phyloP scores from a whole-genome alignment of 2,888 invertebrate genomes.

The Scelioninae gen. 2 region DNA sequence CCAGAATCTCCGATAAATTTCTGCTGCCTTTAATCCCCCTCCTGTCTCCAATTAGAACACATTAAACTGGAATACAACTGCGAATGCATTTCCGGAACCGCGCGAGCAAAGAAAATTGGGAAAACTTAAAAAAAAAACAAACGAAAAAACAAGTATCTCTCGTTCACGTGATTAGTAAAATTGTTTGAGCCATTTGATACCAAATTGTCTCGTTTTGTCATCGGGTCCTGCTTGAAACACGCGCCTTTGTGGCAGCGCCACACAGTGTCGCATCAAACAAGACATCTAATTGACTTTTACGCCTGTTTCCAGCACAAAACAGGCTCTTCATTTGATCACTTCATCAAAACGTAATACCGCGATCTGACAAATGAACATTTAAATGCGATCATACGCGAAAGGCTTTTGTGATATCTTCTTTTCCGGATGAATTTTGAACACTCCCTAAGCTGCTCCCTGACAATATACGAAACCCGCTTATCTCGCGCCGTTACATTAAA shows the following conservation, averaged over 20 bases:
- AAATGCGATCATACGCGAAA: conserved; percentile 44
- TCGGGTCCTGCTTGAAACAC: conserved; percentile 20
- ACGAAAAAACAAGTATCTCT: too few species aligned
- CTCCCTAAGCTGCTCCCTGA: conserved; percentile 46
- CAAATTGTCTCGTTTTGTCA: conserved; percentile 25
- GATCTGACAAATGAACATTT: conserved; percentile 48
- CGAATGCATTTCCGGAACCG: too few species aligned
- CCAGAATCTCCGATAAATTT: too few species aligned
- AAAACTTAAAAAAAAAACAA: too few species aligned
- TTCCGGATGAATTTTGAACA: conserved; percentile 50
- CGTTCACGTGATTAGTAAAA: conserved; percentile 6
- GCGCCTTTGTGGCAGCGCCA: conserved; percentile 11
- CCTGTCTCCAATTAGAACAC: too few species aligned
- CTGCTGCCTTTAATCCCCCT: too few species aligned
- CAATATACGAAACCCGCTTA: conserved; percentile 52
- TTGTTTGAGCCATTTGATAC: conserved; percentile 17
- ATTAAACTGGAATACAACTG: too few species aligned
- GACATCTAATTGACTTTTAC: conserved; percentile 54
- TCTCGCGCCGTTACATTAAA: conserved; percentile 57
- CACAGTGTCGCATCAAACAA: conserved; percentile 40
- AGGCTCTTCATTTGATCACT: conserved; percentile 47
- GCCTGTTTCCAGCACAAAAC: conserved; percentile 30
- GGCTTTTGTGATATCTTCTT: conserved; percentile 32
- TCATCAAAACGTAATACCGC: conserved; percentile 50
- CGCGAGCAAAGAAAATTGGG: too few species aligned